Conservation (phyloP, 2,797 vertebrate genomes). For the Sciaenops ocellatus region DNA sequence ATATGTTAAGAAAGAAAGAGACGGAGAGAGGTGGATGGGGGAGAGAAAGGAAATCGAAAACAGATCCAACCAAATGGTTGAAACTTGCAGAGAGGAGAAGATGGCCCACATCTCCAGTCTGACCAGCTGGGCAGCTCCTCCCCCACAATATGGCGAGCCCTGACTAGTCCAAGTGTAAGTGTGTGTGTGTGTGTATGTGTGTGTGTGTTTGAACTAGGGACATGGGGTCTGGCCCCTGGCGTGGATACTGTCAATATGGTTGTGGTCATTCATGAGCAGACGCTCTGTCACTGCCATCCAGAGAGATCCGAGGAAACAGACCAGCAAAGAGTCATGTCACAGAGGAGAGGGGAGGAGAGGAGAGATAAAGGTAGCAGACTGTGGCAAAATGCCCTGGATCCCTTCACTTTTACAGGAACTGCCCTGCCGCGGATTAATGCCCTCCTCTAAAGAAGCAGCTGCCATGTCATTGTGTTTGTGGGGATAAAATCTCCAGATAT, state of each 20-base stretch:
- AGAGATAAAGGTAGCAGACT: constrained; percentile 51
- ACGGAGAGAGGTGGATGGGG: background rate
- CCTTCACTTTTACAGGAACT: constrained; percentile 64
- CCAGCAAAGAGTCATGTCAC: constrained; percentile 32
- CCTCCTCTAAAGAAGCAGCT: constrained; percentile 67
- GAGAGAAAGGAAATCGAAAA: constrained; percentile 18
- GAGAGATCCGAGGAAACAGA: constrained; percentile 31
- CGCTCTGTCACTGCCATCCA: constrained; percentile 45
- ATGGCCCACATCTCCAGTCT: constrained; percentile 53
- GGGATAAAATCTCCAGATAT: constrained; percentile 25
- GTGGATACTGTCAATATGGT: constrained; percentile 65
- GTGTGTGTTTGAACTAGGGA: constrained; percentile 59
- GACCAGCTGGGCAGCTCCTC: constrained; percentile 77
- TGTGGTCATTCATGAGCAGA: constrained; percentile 64
- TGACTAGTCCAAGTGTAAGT: constrained; percentile 12
- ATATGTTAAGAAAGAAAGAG: constrained; percentile 13
- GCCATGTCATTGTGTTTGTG: constrained; percentile 49
- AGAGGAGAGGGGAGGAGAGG: constrained; percentile 18
- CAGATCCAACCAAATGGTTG: constrained; percentile 29
- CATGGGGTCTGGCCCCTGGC: constrained; percentile 60
- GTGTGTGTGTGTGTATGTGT: constrained; percentile 35
- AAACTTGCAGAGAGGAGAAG: constrained; percentile 55
- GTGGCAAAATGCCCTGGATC: constrained; percentile 68
- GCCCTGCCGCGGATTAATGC: constrained; percentile 66
- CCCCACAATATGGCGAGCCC: constrained; percentile 73